Evolutionary conservation across 2,113 vertebrate species (phyloP).

Genomic region (Oenanthe oenanthe): DNA sequence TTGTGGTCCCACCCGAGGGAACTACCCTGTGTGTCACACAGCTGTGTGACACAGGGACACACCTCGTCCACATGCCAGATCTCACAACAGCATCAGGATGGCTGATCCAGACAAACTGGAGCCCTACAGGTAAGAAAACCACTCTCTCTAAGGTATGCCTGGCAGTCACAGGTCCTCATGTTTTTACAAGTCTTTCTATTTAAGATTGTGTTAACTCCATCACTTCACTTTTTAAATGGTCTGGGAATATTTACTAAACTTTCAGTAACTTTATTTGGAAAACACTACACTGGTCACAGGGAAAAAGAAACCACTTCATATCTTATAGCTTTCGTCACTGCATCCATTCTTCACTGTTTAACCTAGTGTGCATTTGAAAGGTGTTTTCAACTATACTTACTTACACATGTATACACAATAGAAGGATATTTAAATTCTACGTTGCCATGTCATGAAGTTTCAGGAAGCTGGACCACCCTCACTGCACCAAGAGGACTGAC

Average conservation of each 20-base stretch:
- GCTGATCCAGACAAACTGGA: slow-evolving; percentile 46
- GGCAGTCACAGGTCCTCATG: slow-evolving; percentile 60
- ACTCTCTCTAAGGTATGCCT: slow-evolving; percentile 63
- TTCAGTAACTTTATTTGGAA: slow-evolving; percentile 74
- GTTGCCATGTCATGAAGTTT: background rate
- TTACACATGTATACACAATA: background rate
- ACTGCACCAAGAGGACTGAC: background rate
- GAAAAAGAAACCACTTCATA: slow-evolving; percentile 45
- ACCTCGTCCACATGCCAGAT: slow-evolving; percentile 42
- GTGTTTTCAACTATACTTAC: background rate
- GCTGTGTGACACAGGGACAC: background rate
- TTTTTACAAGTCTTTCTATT: slow-evolving; percentile 72
- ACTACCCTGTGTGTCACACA: background rate
- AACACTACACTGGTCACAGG: slow-evolving; percentile 39
- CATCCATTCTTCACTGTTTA: background rate
- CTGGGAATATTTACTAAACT: slow-evolving; percentile 71
- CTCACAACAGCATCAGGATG: slow-evolving; percentile 40
- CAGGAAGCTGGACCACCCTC: background rate
- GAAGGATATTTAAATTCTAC: background rate
- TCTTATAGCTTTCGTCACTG: slow-evolving; percentile 17
- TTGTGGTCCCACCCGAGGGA: accelerated
- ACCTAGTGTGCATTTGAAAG: background rate
- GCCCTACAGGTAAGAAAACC: slow-evolving; percentile 62
- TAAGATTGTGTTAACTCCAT: slow-evolving; percentile 72
- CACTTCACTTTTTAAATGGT: slow-evolving; percentile 74